These are phyloP conservation scores for Nestor notabilis DNA, from an alignment of 2,113 vertebrate genomes.

Conservation along the genomic window DNA sequence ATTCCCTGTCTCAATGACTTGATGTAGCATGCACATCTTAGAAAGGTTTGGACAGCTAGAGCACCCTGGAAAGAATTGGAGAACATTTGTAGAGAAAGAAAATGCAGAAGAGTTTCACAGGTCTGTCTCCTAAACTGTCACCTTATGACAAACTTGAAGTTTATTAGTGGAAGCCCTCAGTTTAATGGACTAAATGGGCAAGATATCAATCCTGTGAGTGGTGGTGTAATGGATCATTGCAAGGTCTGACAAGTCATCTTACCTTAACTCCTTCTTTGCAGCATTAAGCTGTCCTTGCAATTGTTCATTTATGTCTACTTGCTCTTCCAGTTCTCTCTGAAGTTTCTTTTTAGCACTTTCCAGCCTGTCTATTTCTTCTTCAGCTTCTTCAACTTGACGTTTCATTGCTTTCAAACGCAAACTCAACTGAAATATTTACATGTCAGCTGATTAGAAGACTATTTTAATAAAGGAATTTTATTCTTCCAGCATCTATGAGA, in stretches of 20 bases:
- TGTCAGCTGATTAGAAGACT: constrained; percentile 39
- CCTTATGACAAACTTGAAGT: neutral
- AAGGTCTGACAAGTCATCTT: neutral
- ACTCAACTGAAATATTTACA: constrained; percentile 82
- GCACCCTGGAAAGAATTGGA: neutral
- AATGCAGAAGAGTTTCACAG: neutral
- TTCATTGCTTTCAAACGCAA: constrained; percentile 95
- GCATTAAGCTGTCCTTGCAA: constrained; percentile 89
- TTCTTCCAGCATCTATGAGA: constrained; percentile 51
- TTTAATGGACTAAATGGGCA: neutral
- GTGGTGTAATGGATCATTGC: neutral
- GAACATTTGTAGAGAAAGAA: neutral
- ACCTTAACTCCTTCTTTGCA: constrained; percentile 89
- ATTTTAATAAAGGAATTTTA: constrained; percentile 27
- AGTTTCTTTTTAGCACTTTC: constrained; percentile 93
- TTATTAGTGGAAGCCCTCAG: neutral
- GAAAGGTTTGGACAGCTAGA: neutral
- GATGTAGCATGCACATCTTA: neutral
- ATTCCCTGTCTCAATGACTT: neutral
- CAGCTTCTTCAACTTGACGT: constrained; percentile 93
- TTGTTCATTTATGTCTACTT: constrained; percentile 90
- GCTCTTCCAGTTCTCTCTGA: constrained; percentile 95
- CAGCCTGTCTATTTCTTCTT: constrained; percentile 95
- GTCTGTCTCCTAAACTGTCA: neutral
- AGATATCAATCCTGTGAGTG: neutral